phyloP scores from a whole-genome alignment of 2,888 invertebrate species.

The Phengaris alcon region DNA sequence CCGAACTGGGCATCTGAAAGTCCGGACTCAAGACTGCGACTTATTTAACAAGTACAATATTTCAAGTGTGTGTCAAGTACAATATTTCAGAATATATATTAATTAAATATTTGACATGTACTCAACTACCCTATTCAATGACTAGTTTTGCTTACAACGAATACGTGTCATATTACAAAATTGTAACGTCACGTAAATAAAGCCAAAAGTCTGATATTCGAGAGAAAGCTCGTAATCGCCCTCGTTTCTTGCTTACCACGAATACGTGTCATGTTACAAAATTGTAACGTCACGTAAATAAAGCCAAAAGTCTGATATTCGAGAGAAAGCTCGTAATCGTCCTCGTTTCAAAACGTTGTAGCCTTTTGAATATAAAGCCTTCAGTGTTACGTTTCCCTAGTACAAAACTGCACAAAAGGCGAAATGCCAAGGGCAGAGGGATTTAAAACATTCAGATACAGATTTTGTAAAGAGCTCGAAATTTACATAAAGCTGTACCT shows the following conservation, averaged over 20 bases:
- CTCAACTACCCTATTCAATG: too few species aligned
- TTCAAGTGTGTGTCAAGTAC: too few species aligned
- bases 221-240: conserved; percentile 15
- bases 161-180: not conserved
- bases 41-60: too few species aligned
- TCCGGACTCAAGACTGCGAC: too few species aligned
- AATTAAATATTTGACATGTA: too few species aligned
- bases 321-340: conserved; percentile 16
- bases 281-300: not conserved
- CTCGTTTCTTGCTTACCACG: not conserved
- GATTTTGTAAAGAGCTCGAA: not conserved
- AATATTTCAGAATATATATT: too few species aligned
- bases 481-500: not conserved
- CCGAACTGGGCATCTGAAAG: too few species aligned
- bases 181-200: not conserved
- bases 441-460: not conserved
- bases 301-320: conserved; percentile 3
- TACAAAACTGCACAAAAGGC: not conserved
- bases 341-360: conserved; percentile 11
- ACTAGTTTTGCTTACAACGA: too few species aligned
- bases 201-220: conserved; percentile 7
- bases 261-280: not conserved
- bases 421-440: not conserved
- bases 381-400: not conserved
- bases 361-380: conserved; percentile 1